Conservation (phyloP, 2,888 invertebrate genomes). For the Cinara cedri region DNA sequence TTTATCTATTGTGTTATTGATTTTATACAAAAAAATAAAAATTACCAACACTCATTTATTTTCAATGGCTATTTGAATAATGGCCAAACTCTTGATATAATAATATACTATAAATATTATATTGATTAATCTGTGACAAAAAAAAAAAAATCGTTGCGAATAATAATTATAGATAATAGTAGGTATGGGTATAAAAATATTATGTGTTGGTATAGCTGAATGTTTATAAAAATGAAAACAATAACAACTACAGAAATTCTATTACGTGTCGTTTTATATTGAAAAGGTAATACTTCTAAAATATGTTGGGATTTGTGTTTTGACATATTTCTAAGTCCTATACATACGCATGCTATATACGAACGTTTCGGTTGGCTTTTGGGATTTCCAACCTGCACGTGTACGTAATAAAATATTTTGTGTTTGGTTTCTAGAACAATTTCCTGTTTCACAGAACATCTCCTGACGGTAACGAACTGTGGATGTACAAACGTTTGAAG, state of each 20-base stretch:
- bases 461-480: conserved; percentile 73
- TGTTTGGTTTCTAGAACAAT: conserved; percentile 67
- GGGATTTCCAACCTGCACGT: conserved; percentile 32
- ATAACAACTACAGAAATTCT: conserved; percentile 28
- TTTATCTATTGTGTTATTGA: neutral
- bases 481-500: conserved; percentile 83
- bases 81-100: neutral
- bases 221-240: conserved; percentile 6
- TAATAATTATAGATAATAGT: neutral
- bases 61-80: too few species aligned
- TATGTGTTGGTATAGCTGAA: too few species aligned
- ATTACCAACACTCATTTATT: too few species aligned
- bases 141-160: too few species aligned
- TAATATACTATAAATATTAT: too few species aligned
- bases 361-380: conserved; percentile 26
- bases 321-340: conserved; percentile 36
- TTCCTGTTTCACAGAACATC: conserved; percentile 86
- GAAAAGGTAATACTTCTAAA: conserved; percentile 39
- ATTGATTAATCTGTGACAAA: too few species aligned
- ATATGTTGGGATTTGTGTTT: conserved; percentile 42
- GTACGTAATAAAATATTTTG: conserved; percentile 51
- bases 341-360: neutral
- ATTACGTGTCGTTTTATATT: conserved; percentile 31
- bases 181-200: too few species aligned
- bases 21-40: neutral